Evolutionary conservation across 2,797 vertebrate genomes (phyloP), one percentile per base, ranked within the genome.

Genomic region (Danio kyathit): DNA sequence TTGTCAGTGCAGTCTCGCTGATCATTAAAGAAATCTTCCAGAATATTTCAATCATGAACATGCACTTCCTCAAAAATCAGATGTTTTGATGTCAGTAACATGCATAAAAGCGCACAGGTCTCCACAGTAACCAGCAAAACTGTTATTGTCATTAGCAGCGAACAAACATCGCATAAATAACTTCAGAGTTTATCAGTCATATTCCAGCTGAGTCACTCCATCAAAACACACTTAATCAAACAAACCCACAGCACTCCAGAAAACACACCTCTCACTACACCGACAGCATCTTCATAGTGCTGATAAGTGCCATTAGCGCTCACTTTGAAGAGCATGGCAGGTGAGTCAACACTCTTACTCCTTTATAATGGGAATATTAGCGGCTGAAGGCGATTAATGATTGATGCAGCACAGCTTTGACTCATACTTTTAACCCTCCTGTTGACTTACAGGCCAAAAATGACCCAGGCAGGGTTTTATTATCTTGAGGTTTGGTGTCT

Each of bases 291-390:
- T 52, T 63, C 38, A 81, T 75, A 65, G 17, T 19, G 13, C 56
- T 9, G 80, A 86, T 78, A 86, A 72, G 70, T 17, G 16, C 67
- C 73, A 79, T 78, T 29, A 19, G 16, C 43, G 80, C 49, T 51
- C 38, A 41, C 57, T 64, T 56, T 65, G 38, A 56, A 82, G 71
- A 29, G 29, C 61, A 59, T 51, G 57, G 82, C 83, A 84, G 85
- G 80, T 81, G 70, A 41, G 78, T 75, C 82, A 86, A 76, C 48
- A 79, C 61, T 74, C 40, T 80, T 79, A 59, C 76, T 70, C 63
- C 66, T 77, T 17, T 70, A 51, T 81, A 16, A 60, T 44, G 49
- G 1, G 29, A 66, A 81, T 72, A 64, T 29, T 66, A 74, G 76
- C 40, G 6, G 43, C 40, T 40, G 63, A 81, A 61, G 54, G 67